Conservation (phyloP, 2,797 vertebrate genomes). For the Poecile montanus region DNA sequence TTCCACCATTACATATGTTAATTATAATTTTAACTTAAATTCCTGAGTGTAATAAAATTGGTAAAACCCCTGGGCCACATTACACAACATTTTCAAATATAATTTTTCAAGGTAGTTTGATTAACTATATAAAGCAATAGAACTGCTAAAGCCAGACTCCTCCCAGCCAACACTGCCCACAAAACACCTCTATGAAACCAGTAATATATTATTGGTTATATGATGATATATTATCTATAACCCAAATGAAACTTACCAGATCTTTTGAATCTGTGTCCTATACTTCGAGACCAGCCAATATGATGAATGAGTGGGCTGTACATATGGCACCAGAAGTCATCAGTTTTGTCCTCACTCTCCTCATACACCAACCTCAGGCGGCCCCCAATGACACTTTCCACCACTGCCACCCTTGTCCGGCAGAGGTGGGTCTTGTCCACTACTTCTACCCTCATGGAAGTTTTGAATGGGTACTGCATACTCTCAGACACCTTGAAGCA, state of each 20-base stretch:
- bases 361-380: constrained; percentile 93
- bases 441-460: constrained; percentile 97
- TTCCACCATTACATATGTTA: neutral
- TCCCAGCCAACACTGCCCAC: neutral
- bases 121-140: neutral
- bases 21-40: neutral
- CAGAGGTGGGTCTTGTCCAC: constrained; percentile 98
- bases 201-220: too few relatives aligned
- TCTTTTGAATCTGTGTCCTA: constrained; percentile 97
- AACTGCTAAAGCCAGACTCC: neutral
- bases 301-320: constrained; percentile 95
- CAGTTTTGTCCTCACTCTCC: constrained; percentile 92
- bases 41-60: neutral
- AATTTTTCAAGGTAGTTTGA: neutral
- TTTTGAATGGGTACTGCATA: constrained; percentile 96
- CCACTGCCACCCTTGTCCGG: constrained; percentile 93
- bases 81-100: accelerated
- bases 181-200: neutral
- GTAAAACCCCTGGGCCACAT: neutral
- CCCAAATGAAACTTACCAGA: constrained; percentile 81
- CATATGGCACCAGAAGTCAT: constrained; percentile 99
- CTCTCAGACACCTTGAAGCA: constrained; percentile 89
- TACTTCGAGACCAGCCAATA: constrained; percentile 96
- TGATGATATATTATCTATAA: neutral
- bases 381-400: constrained; percentile 94